These are phyloP conservation scores for Lipophrys pholis DNA, from an alignment of 2,113 vertebrate species.

Conservation along the genomic window DNA sequence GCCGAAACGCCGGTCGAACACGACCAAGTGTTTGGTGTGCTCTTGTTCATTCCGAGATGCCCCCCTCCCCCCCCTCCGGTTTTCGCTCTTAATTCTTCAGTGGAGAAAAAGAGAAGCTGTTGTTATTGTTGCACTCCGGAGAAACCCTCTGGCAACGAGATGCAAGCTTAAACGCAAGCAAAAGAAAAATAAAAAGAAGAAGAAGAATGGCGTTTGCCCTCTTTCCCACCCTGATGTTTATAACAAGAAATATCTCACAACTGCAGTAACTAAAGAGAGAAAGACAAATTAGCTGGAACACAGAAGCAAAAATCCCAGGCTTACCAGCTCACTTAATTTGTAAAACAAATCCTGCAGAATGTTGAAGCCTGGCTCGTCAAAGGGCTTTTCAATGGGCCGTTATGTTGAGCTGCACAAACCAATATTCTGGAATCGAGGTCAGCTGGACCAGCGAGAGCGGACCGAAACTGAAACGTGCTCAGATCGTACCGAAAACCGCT, in stretches of 20 bases:
- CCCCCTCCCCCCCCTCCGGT: neutral
- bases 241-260: neutral
- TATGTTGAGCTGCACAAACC: no score
- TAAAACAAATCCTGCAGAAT: no score
- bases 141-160: neutral
- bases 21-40: conserved; percentile 16
- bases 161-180: neutral
- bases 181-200: neutral
- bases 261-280: neutral
- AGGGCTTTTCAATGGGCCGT: no score
- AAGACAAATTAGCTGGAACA: no score
- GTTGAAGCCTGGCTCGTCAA: no score
- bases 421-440: no score
- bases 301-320: no score
- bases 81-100: conserved; percentile 22
- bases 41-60: neutral
- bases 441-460: no score
- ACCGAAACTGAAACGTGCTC: no score
- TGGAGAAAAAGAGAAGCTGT: conserved; percentile 7
- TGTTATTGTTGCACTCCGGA: conserved; percentile 24
- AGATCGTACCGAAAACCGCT: no score
- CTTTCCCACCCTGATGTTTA: conserved; percentile 6
- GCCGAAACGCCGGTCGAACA: no score
- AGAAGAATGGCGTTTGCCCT: neutral
- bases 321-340: no score